Percentiles rank a stretch among this genome's conserved stretches.
These are phyloP conservation scores for Coturnix japonica DNA, from an alignment of 2,113 vertebrate genomes.

Conservation along the genomic window DNA sequence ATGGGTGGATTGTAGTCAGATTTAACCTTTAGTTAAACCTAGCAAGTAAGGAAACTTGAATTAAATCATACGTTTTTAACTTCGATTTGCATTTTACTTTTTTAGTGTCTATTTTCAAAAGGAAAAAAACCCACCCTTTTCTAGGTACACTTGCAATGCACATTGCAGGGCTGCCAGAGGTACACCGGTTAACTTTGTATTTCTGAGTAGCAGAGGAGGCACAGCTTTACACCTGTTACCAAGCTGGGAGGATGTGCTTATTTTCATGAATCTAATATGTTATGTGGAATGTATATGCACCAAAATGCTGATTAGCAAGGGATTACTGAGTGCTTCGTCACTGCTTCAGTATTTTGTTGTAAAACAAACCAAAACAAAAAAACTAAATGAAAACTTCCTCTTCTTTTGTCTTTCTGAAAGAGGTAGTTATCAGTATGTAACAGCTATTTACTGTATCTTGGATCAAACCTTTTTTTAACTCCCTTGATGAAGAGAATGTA, in stretches of 20 bases:
- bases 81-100: background rate
- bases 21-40: background rate
- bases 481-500: background rate
- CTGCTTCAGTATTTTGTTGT: background rate
- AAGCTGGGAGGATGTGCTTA: background rate
- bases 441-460: background rate
- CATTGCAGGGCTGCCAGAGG: background rate
- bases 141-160: fast-evolving
- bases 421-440: background rate
- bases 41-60: background rate
- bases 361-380: background rate
- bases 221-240: background rate
- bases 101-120: background rate
- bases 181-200: background rate
- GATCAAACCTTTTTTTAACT: background rate
- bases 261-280: background rate
- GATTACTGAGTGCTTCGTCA: background rate
- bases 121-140: background rate
- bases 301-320: background rate
- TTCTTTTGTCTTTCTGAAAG: background rate
- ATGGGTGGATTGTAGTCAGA: background rate
- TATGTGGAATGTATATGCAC: background rate
- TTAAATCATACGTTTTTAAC: background rate
- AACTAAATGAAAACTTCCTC: background rate
- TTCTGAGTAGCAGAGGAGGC: background rate